These are phyloP conservation scores for Mormyrus hasselquistii DNA, from an alignment of 2,797 vertebrate species.

Conservation along the genomic window DNA sequence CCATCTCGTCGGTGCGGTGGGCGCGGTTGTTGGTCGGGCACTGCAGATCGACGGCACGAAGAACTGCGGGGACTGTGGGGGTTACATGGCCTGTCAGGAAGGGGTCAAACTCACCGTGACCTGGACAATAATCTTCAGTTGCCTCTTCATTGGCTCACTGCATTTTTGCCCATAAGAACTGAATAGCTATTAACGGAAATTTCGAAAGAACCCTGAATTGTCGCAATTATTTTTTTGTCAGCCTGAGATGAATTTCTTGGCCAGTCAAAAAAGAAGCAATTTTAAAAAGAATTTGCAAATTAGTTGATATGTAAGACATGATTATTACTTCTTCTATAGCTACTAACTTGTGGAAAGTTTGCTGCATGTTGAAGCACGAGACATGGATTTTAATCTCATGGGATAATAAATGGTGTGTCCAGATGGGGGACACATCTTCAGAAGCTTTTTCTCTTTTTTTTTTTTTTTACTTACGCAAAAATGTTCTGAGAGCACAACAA, in stretches of 20 bases:
- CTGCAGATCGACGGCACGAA: conserved; percentile 51
- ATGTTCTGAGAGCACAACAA: background rate
- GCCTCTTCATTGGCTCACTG: background rate
- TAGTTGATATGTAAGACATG: background rate
- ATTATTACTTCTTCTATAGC: background rate
- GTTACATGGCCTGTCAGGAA: background rate
- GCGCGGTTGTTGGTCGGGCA: conserved; percentile 56
- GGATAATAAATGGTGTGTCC: background rate
- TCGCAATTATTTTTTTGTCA: background rate
- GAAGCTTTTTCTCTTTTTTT: background rate
- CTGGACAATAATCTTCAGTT: background rate
- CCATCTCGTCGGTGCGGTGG: conserved; percentile 64
- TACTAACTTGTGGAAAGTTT: background rate
- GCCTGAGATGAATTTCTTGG: background rate
- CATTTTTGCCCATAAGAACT: background rate
- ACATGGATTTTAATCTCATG: background rate
- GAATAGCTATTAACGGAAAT: background rate
- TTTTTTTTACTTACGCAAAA: background rate
- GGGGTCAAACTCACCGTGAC: background rate
- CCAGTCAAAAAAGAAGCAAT: background rate
- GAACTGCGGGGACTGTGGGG: conserved; percentile 37
- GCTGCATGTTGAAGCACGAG: background rate
- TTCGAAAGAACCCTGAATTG: background rate
- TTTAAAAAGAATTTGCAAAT: background rate
- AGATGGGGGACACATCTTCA: background rate